A percentile compares a stretch with the other conserved stretches of the same genome.
Conservation (phyloP, 2,888 invertebrate genomes). For the Parapristionchus giblindavisi region DNA sequence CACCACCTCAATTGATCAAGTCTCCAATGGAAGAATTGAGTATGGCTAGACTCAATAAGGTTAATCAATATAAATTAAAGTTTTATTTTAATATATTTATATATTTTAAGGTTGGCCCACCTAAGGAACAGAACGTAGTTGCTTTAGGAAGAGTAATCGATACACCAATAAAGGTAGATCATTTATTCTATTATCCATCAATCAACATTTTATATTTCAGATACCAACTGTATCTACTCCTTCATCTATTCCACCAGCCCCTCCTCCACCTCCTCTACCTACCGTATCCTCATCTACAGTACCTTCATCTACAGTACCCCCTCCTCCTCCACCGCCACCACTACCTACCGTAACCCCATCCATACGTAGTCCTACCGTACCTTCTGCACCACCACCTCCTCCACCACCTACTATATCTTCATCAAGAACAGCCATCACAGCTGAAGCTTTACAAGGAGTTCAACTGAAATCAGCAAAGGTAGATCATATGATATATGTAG, state of each 20-base stretch:
- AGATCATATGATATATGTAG: background rate
- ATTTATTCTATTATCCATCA: too few relatives aligned
- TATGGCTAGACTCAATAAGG: slow-evolving; percentile 3
- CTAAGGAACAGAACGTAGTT: slow-evolving; percentile 17
- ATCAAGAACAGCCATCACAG: slow-evolving; percentile 7
- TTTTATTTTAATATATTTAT: too few relatives aligned
- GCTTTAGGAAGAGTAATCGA: slow-evolving; percentile 23
- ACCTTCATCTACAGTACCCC: background rate
- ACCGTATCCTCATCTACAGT: too few relatives aligned
- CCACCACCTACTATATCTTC: background rate
- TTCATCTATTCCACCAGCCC: too few relatives aligned
- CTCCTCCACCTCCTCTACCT: background rate
- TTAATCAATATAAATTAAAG: background rate
- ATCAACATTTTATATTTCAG: background rate
- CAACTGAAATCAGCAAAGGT: slow-evolving; percentile 16
- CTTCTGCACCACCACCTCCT: background rate
- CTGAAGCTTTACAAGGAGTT: slow-evolving; percentile 14
- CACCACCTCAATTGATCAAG: background rate
- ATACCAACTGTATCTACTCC: too few relatives aligned
- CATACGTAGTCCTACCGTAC: background rate
- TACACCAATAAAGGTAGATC: slow-evolving; percentile 15
- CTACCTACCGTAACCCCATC: slow-evolving; percentile 8
- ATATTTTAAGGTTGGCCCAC: slow-evolving; percentile 28
- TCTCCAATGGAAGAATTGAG: slow-evolving; percentile 6
- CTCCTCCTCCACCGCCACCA: slow-evolving; percentile 10